phyloP scores from a whole-genome alignment of 2,113 vertebrate genomes.

The Syngnathoides biaculeatus region DNA sequence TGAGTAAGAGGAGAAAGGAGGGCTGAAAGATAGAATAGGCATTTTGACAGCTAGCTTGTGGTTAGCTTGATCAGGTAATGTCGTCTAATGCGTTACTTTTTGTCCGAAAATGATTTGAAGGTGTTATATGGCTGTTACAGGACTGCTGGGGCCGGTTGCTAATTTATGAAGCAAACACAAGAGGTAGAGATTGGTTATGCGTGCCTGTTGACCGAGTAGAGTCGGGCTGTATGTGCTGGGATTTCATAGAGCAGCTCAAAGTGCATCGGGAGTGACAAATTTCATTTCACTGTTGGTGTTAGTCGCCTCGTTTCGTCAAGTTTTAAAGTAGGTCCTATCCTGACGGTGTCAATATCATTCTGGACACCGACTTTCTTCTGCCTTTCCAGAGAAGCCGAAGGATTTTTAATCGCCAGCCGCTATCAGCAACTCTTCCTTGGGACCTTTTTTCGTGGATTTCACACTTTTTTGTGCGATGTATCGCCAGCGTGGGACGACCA shows the following conservation, averaged over 20 bases:
- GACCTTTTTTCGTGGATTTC: not conserved
- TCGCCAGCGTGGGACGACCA: slow-evolving; percentile 23
- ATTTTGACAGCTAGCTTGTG: slow-evolving; percentile 57
- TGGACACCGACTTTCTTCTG: not conserved
- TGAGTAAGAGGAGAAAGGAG: slow-evolving; percentile 39
- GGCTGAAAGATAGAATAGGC: slow-evolving; percentile 24
- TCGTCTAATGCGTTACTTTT: not conserved
- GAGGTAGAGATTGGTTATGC: slow-evolving; percentile 11
- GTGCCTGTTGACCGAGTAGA: slow-evolving; percentile 9
- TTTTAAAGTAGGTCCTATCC: slow-evolving; percentile 4
- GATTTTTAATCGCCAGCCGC: slow-evolving; percentile 16
- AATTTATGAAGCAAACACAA: not conserved
- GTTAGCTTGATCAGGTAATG: slow-evolving; percentile 45
- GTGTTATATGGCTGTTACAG: not conserved
- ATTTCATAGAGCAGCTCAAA: slow-evolving; percentile 35
- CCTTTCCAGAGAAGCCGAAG: slow-evolving; percentile 8
- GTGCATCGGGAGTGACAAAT: slow-evolving; percentile 11
- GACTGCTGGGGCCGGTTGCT: not conserved
- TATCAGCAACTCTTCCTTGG: slow-evolving; percentile 17
- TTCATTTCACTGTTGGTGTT: not conserved
- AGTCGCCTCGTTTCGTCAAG: not conserved
- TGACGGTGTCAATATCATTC: slow-evolving; percentile 23
- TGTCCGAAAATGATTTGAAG: not conserved
- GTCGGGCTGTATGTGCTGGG: slow-evolving; percentile 2
- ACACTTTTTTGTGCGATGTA: slow-evolving; percentile 1